Percentiles rank a stretch among this genome's conserved stretches.
phyloP scores from a whole-genome alignment of 1,140 invertebrate species.

The Bombus affinis region DNA sequence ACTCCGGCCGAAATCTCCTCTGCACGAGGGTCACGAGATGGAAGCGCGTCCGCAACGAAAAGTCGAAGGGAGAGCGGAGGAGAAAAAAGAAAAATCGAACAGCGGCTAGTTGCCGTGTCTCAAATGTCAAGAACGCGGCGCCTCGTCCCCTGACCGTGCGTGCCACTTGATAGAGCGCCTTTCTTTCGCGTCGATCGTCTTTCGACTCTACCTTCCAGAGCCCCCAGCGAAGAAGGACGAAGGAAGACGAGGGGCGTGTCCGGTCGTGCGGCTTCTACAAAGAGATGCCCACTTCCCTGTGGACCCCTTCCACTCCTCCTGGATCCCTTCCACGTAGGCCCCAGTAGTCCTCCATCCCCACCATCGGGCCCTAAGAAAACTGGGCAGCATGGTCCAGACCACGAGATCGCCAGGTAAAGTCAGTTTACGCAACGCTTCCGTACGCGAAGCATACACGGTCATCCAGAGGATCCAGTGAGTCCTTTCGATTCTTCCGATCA shows the following conservation, averaged over 20 bases:
- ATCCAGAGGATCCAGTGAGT: constrained; percentile 32
- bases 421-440: constrained; percentile 80
- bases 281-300: constrained; percentile 77
- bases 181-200: constrained; percentile 54
- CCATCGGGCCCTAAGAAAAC: constrained; percentile 76
- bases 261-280: constrained; percentile 78
- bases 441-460: constrained; percentile 69
- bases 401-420: constrained; percentile 78
- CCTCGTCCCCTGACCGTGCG: constrained; percentile 46
- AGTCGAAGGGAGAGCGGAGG: background rate
- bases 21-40: background rate
- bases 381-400: constrained; percentile 80
- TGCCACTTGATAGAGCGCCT: constrained; percentile 50
- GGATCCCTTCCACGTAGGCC: constrained; percentile 71
- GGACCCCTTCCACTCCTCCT: constrained; percentile 70
- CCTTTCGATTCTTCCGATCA: background rate
- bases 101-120: constrained; percentile 9
- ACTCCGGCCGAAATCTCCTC: no score
- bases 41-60: no score
- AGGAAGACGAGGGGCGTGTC: constrained; percentile 77
- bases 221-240: constrained; percentile 73
- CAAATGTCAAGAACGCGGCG: constrained; percentile 61
- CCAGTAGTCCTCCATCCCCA: constrained; percentile 65
- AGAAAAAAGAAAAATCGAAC: background rate
- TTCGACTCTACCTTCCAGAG: constrained; percentile 54